phyloP scores from a whole-genome alignment of 2,797 vertebrate species.

The Melopsittacus undulatus region DNA sequence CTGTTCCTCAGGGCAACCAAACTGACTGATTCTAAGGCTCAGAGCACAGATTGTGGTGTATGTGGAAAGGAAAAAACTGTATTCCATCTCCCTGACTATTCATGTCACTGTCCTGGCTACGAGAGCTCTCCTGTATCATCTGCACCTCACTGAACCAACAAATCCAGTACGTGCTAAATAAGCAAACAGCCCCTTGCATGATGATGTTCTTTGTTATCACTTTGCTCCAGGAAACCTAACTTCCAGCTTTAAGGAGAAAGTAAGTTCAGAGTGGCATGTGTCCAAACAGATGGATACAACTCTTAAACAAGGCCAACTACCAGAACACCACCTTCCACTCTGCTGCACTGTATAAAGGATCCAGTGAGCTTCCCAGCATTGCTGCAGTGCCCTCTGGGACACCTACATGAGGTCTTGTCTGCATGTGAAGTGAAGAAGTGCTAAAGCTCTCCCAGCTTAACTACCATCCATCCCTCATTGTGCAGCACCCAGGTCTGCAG shows the following conservation, averaged over 20 bases:
- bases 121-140: not conserved
- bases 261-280: not conserved
- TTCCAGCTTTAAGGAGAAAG: not conserved
- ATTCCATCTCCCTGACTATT: not conserved
- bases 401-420: not conserved
- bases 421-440: not conserved
- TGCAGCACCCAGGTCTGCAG: slow-evolving; percentile 21
- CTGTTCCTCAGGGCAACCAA: not conserved
- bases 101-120: not conserved
- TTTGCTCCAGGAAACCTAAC: not conserved
- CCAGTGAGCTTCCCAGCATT: not conserved
- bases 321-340: not conserved
- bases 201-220: not conserved
- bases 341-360: not conserved
- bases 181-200: not conserved
- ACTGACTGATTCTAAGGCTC: not conserved
- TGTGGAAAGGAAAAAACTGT: not conserved
- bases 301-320: not conserved
- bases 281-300: not conserved
- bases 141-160: not conserved
- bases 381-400: not conserved
- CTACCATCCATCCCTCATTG: not conserved
- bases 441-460: not conserved
- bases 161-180: not conserved
- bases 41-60: not conserved